phyloP scores from a whole-genome alignment of 2,113 vertebrate genomes.

The Junco hyemalis region DNA sequence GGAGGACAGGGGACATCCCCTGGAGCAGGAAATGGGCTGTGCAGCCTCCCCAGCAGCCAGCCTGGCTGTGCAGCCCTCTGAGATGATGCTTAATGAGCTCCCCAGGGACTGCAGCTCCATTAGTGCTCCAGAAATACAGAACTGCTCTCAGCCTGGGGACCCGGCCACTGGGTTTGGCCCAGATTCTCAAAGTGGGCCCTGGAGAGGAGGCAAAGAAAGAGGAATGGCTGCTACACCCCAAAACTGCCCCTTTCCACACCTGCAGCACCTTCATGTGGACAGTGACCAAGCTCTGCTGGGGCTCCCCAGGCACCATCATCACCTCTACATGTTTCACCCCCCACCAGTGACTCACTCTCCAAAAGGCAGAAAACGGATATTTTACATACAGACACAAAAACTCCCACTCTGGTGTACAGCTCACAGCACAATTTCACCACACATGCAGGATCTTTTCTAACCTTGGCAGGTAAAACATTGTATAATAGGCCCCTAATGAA shows the following conservation, averaged over 20 bases:
- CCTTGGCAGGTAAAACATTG: slow-evolving; percentile 28
- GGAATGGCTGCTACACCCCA: not conserved
- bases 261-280: not conserved
- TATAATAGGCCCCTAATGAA: slow-evolving; percentile 60
- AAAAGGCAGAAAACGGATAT: not conserved
- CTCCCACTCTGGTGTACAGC: not conserved
- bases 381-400: not conserved
- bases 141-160: not conserved
- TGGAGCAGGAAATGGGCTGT: not conserved
- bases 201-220: not conserved
- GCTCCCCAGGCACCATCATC: not conserved
- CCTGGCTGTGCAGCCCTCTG: not conserved
- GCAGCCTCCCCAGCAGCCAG: not conserved
- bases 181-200: not conserved
- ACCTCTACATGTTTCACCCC: not conserved
- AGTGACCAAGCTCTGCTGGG: not conserved
- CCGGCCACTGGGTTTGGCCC: not conserved
- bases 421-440: not conserved
- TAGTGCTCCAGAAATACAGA: fast-evolving
- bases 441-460: slow-evolving; percentile 22
- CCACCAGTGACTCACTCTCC: fast-evolving
- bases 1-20: not conserved
- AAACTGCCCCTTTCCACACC: not conserved
- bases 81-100: not conserved
- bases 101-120: fast-evolving